Conservation (phyloP, 2,888 invertebrate genomes). For the Strigamia crassipes region DNA sequence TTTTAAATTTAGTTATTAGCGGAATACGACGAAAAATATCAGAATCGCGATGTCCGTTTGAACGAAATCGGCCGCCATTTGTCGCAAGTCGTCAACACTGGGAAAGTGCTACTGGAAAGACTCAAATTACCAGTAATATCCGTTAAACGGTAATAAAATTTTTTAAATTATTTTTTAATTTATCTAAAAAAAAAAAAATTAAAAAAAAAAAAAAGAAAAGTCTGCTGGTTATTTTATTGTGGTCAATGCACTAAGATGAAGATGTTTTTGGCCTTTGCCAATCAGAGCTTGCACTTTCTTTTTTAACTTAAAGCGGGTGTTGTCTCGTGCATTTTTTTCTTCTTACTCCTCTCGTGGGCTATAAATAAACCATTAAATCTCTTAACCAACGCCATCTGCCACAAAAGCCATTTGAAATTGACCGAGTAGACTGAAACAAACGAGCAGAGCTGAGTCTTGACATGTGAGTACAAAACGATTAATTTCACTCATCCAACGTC, state of each 20-base stretch:
- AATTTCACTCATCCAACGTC: neutral
- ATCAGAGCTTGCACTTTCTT: conserved; percentile 12
- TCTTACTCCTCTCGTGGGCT: neutral
- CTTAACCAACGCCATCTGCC: neutral
- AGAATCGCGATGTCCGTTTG: neutral
- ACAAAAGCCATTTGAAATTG: conserved; percentile 15
- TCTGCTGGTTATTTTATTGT: neutral
- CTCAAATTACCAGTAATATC: conserved; percentile 48
- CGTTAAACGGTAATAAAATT: conserved; percentile 44
- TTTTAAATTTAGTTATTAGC: neutral
- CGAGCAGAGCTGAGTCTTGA: neutral
- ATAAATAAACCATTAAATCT: conserved; percentile 13
- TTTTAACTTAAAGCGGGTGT: neutral
- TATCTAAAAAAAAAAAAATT: neutral
- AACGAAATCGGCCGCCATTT: neutral
- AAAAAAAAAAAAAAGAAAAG: neutral
- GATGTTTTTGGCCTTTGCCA: conserved; percentile 11
- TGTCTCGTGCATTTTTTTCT: neutral
- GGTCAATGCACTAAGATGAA: neutral
- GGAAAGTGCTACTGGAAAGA: conserved; percentile 46
- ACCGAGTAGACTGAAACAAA: conserved; percentile 21
- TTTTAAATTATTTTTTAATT: neutral
- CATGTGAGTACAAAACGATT: neutral
- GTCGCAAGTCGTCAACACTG: conserved; percentile 39
- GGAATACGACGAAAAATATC: neutral